Conservation (phyloP, 1,140 invertebrate genomes). For the Oncopodura yosiiana region DNA sequence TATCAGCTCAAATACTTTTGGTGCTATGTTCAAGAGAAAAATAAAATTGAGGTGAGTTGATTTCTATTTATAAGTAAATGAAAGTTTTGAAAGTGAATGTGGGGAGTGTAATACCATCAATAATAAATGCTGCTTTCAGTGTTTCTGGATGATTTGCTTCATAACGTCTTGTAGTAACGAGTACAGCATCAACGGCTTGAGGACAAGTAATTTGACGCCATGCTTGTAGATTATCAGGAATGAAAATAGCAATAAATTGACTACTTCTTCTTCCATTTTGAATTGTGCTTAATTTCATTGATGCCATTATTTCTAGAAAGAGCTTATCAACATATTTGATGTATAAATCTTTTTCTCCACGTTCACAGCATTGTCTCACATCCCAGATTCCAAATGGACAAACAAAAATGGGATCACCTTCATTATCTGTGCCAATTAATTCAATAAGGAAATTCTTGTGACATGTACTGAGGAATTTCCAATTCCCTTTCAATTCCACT, state of each 20-base stretch:
- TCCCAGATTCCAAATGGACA: slow-evolving; percentile 25
- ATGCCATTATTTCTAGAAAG: slow-evolving; percentile 3
- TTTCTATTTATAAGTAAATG: too few relatives aligned
- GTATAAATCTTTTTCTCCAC: slow-evolving; percentile 8
- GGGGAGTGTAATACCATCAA: too few relatives aligned
- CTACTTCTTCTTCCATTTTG: too few relatives aligned
- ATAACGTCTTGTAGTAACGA: slow-evolving; percentile 15
- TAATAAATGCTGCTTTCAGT: slow-evolving; percentile 14
- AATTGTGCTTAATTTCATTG: not conserved
- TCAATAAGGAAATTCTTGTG: not conserved
- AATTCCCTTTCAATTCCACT: not conserved
- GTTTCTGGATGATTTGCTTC: slow-evolving; percentile 31
- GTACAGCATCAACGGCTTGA: slow-evolving; percentile 12
- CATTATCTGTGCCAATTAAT: not conserved
- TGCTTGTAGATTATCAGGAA: not conserved
- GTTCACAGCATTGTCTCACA: slow-evolving; percentile 2
- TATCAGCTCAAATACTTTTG: slow-evolving; percentile 74
- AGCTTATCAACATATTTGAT: slow-evolving; percentile 16
- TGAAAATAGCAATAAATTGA: not conserved
- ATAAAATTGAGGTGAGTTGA: too few relatives aligned
- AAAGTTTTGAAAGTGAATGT: too few relatives aligned
- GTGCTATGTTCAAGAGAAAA: too few relatives aligned
- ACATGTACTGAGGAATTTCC: not conserved
- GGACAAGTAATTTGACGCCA: not conserved
- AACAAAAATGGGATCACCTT: slow-evolving; percentile 1